Conservation (phyloP, 1,140 invertebrate genomes). For the Drosophila bocqueti region DNA sequence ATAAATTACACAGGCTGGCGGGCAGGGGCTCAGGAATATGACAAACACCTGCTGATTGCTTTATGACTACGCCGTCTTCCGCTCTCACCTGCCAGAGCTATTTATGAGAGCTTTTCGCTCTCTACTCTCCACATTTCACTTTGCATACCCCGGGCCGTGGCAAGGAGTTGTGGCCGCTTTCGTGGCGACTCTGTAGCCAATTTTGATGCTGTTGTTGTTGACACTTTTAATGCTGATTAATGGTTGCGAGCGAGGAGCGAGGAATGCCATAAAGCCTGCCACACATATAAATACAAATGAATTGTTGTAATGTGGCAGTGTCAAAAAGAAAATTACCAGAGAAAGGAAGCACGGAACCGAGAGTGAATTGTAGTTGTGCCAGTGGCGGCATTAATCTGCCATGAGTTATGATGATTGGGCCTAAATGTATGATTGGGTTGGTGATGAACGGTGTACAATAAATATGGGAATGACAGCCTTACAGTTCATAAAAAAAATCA, state of each 20-base stretch:
- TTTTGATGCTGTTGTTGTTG: slow-evolving; percentile 46
- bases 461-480: neutral
- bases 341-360: slow-evolving; percentile 3
- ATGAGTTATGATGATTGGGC: slow-evolving; percentile 53
- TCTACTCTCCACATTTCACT: slow-evolving; percentile 36
- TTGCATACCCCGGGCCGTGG: slow-evolving; percentile 45
- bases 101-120: slow-evolving; percentile 65
- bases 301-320: slow-evolving; percentile 65
- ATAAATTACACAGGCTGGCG: slow-evolving; percentile 57
- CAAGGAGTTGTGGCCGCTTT: slow-evolving; percentile 24
- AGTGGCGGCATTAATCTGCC: slow-evolving; percentile 48
- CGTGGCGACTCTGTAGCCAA: slow-evolving; percentile 4
- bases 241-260: slow-evolving; percentile 52
- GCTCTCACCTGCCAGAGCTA: slow-evolving; percentile 32
- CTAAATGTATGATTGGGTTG: slow-evolving; percentile 36
- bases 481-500: too few species aligned
- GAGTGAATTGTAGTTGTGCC: slow-evolving; percentile 24
- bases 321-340: slow-evolving; percentile 2
- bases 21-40: slow-evolving; percentile 40
- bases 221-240: slow-evolving; percentile 77
- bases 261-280: slow-evolving; percentile 66
- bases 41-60: slow-evolving; percentile 75
- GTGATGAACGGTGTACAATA: slow-evolving; percentile 1
- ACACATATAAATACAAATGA: slow-evolving; percentile 64
- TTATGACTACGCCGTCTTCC: slow-evolving; percentile 27